Evolutionary conservation across 2,797 vertebrate species (phyloP).

Genomic region (Tinamus major): DNA sequence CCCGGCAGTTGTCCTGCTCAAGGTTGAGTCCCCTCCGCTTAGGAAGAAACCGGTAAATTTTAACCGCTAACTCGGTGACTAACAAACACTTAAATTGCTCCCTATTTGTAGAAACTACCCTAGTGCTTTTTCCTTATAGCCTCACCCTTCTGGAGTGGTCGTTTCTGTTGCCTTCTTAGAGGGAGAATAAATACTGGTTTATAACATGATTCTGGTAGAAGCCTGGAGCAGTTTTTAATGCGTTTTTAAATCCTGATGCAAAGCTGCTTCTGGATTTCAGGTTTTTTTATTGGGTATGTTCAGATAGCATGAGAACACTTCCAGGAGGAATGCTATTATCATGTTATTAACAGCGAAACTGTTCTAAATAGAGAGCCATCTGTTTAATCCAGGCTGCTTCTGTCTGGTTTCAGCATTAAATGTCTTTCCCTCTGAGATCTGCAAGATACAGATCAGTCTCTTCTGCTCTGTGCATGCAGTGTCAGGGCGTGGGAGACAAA

Average conservation of each 20-base stretch:
- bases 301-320: background rate
- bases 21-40: background rate
- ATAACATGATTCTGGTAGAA: background rate
- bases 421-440: constrained; percentile 35
- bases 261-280: background rate
- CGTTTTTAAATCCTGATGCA: background rate
- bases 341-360: constrained; percentile 55
- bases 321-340: constrained; percentile 32
- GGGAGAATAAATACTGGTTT: background rate
- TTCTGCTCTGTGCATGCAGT: background rate
- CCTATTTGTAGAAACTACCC: rapidly evolving
- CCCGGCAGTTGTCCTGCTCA: background rate
- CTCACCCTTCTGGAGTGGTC: background rate
- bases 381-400: constrained; percentile 46
- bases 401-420: constrained; percentile 35
- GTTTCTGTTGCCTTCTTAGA: background rate
- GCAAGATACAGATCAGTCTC: constrained; percentile 11
- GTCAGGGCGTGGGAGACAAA: background rate
- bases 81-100: background rate
- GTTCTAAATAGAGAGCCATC: constrained; percentile 52
- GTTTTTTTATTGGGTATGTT: background rate
- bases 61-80: background rate
- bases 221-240: background rate
- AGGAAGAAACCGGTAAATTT: background rate
- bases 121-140: background rate